These are phyloP conservation scores for Corythucha ciliata DNA, from an alignment of 2,888 invertebrate genomes.

Conservation along the genomic window DNA sequence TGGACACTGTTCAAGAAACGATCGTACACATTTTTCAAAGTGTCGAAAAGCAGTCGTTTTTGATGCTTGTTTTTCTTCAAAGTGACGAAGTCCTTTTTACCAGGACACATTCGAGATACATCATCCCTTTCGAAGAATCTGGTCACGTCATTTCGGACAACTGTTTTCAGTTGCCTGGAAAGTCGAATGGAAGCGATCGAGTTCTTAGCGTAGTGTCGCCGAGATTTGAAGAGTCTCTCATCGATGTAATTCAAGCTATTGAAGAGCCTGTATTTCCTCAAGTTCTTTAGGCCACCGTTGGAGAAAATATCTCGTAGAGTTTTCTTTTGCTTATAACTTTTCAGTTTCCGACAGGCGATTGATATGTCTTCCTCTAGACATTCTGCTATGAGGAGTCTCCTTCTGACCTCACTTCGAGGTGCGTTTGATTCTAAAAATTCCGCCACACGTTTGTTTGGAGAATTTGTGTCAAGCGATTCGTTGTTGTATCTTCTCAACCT, in stretches of 20 bases:
- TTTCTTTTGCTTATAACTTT: constrained; percentile 9
- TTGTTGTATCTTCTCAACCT: constrained; percentile 3
- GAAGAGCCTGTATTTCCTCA: constrained; percentile 1
- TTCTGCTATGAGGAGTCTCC: constrained; percentile 1
- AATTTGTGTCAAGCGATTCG: neutral
- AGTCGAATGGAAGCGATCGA: neutral
- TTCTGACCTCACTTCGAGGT: constrained; percentile 5
- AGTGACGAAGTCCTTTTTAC: too few species aligned
- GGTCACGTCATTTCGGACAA: too few species aligned
- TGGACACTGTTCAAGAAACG: too few species aligned
- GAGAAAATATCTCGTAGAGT: constrained; percentile 3
- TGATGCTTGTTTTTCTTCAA: too few species aligned
- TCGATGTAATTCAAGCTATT: neutral
- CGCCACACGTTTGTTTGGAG: constrained; percentile 1
- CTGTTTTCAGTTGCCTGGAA: constrained; percentile 1
- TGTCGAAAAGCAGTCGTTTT: too few species aligned
- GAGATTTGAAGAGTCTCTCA: neutral
- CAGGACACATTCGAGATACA: too few species aligned
- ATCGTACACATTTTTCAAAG: too few species aligned
- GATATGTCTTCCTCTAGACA: constrained; percentile 8
- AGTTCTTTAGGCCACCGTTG: neutral
- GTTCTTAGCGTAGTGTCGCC: neutral
- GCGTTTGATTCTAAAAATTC: constrained; percentile 5
- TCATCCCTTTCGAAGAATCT: too few species aligned
- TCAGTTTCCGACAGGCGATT: neutral